Conservation (phyloP, 2,797 vertebrate genomes). For the Chrosomus eos region DNA sequence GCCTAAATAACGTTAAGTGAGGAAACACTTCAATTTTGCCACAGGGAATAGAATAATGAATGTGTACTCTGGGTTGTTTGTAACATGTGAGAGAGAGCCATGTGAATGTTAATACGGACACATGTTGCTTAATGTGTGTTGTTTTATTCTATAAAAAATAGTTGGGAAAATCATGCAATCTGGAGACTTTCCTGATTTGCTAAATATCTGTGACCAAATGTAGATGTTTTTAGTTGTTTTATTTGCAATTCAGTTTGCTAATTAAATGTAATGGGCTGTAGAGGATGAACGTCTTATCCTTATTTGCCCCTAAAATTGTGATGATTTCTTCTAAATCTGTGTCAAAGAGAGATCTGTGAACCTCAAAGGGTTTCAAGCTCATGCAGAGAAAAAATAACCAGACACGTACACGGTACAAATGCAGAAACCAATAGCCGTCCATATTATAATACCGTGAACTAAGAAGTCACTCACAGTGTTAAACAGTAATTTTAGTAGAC, state of each 20-base stretch:
- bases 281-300: slow-evolving; percentile 28
- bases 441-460: background rate
- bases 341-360: slow-evolving; percentile 17
- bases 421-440: background rate
- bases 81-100: background rate
- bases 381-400: background rate
- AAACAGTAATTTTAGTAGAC: slow-evolving; percentile 5
- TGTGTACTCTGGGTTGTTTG: slow-evolving; percentile 14
- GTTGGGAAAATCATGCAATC: background rate
- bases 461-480: background rate
- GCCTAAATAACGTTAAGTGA: background rate
- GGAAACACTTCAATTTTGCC: slow-evolving; percentile 26
- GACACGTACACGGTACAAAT: background rate
- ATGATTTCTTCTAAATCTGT: slow-evolving; percentile 13
- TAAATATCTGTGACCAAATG: slow-evolving; percentile 33
- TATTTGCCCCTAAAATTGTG: slow-evolving; percentile 29
- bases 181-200: background rate
- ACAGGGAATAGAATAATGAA: slow-evolving; percentile 30
- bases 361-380: slow-evolving; percentile 20
- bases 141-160: slow-evolving; percentile 18
- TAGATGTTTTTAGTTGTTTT: slow-evolving; percentile 7
- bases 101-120: slow-evolving; percentile 30
- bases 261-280: slow-evolving; percentile 19
- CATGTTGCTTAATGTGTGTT: slow-evolving; percentile 25
- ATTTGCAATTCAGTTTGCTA: slow-evolving; percentile 2